Conservation (phyloP, 37 sponge, comb jelly and placozoan species). For the Spongia lamella region DNA sequence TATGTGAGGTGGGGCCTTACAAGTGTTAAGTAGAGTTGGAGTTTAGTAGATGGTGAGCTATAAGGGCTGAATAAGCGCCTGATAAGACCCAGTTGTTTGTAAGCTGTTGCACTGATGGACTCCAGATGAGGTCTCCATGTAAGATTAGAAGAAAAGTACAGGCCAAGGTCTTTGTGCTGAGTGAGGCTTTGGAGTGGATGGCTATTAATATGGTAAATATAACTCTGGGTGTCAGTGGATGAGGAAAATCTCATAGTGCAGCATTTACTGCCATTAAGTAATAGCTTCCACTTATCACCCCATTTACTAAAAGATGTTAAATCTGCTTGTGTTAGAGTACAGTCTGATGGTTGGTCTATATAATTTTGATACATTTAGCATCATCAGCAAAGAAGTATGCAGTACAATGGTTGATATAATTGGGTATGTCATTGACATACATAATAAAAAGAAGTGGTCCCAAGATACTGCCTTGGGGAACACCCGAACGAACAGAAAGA, state of each 20-base stretch:
- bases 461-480: slow-evolving; percentile 41
- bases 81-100: slow-evolving; percentile 13
- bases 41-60: not conserved
- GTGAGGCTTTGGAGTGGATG: not conserved
- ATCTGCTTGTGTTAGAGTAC: not conserved
- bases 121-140: not conserved
- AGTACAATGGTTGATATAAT: not conserved
- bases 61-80: not conserved
- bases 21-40: not conserved
- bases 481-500: slow-evolving; percentile 30
- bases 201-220: not conserved
- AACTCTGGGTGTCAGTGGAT: not conserved
- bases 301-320: too few relatives aligned
- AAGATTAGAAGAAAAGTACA: not conserved
- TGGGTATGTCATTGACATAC: slow-evolving; percentile 22
- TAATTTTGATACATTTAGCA: not conserved
- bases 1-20: not conserved
- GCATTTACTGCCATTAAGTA: slow-evolving; percentile 10
- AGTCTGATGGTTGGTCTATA: not conserved
- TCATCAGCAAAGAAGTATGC: slow-evolving; percentile 18
- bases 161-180: slow-evolving; percentile 8
- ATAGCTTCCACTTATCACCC: slow-evolving; percentile 2
- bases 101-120: not conserved
- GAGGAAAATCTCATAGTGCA: not conserved
- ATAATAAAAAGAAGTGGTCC: slow-evolving; percentile 12